Conservation (phyloP, 1,140 invertebrate genomes). For the Cydia amplana region DNA sequence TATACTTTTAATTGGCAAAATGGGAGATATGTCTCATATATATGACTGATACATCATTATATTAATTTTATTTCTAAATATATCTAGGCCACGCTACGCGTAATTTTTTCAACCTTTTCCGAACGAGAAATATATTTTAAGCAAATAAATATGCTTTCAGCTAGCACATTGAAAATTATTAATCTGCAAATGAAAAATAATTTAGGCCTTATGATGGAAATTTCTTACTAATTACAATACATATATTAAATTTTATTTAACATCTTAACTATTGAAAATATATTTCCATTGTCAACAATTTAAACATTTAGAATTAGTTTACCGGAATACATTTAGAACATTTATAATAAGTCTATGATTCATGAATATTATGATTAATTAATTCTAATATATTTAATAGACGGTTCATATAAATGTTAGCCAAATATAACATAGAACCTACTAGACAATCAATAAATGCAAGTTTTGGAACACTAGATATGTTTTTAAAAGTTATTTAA, state of each 20-base stretch:
- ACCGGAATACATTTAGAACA: slow-evolving; percentile 34
- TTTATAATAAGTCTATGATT: slow-evolving; percentile 34
- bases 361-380: slow-evolving; percentile 1
- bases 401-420: slow-evolving; percentile 15
- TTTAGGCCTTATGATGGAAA: slow-evolving; percentile 28
- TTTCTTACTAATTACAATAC: slow-evolving; percentile 22
- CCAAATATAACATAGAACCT: slow-evolving; percentile 7
- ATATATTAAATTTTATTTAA: not conserved
- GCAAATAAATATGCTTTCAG: slow-evolving; percentile 19
- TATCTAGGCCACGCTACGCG: slow-evolving; percentile 21
- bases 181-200: slow-evolving; percentile 1
- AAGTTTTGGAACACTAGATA: not conserved
- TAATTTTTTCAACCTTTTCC: not conserved
- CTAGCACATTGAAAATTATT: not conserved
- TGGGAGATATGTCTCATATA: slow-evolving; percentile 70
- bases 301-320: slow-evolving; percentile 33
- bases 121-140: not conserved
- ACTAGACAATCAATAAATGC: not conserved
- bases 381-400: slow-evolving; percentile 24
- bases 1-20: slow-evolving; percentile 69
- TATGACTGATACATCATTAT: slow-evolving; percentile 31
- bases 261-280: slow-evolving; percentile 41
- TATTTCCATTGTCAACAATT: slow-evolving; percentile 66
- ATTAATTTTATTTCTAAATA: slow-evolving; percentile 38
- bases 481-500: not conserved